Evolutionary conservation across 1,140 invertebrate genomes (phyloP).

Genomic region (Tetraneura akinire): DNA sequence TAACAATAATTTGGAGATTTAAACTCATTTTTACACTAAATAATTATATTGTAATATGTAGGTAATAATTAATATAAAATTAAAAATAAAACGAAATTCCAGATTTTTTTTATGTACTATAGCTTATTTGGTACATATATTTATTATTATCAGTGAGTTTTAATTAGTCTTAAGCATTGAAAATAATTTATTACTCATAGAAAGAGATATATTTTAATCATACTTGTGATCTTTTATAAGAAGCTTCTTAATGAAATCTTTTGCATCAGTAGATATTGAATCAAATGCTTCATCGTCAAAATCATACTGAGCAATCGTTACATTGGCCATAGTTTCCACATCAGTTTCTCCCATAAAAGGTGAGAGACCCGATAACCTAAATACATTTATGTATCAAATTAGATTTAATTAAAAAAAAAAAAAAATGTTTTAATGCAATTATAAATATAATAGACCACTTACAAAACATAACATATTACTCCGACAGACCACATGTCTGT

Average conservation of each 20-base stretch:
- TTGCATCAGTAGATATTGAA: conserved; percentile 86
- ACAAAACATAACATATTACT: conserved; percentile 97
- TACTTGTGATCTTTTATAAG: conserved; percentile 90
- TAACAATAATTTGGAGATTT: neutral
- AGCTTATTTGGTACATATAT: neutral
- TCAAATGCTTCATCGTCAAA: conserved; percentile 93
- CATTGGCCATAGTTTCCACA: conserved; percentile 95
- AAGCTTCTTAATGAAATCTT: conserved; percentile 87
- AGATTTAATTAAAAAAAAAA: neutral
- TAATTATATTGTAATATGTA: too few species aligned
- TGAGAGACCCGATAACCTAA: conserved; percentile 91
- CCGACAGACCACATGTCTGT: conserved; percentile 99
- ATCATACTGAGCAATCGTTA: conserved; percentile 92
- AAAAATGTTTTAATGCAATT: too few species aligned
- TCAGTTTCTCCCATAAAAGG: conserved; percentile 98
- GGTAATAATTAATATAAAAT: too few species aligned
- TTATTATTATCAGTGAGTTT: conserved; percentile 25
- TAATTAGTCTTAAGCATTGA: conserved; percentile 39
- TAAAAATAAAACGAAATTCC: neutral
- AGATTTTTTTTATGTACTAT: neutral
- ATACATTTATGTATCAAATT: conserved; percentile 53
- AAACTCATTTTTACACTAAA: neutral
- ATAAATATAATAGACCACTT: conserved; percentile 67
- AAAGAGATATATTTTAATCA: conserved; percentile 59
- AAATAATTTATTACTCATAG: neutral